Evolutionary conservation across 92 coral and sea anemone genomes (phyloP).

Genomic region (Heliopora coerulea): DNA sequence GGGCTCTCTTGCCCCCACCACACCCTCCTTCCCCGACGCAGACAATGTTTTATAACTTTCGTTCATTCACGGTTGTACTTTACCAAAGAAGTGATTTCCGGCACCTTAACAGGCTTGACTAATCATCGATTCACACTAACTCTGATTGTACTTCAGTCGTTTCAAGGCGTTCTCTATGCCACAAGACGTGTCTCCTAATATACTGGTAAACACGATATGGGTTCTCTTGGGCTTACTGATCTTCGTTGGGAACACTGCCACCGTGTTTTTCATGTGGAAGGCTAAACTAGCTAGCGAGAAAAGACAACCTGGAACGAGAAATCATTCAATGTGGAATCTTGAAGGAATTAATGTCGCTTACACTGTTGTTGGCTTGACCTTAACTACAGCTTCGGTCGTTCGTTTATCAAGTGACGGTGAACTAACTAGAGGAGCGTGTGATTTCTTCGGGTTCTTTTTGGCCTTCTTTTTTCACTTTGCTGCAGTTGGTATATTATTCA

Average conservation of each 20-base stretch:
- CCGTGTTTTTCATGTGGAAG: constrained; percentile 4
- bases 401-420: constrained; percentile 2
- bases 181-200: neutral
- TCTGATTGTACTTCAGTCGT: too few species aligned
- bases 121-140: too few species aligned
- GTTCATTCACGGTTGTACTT: too few species aligned
- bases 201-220: constrained; percentile 12
- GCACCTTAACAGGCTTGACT: too few species aligned
- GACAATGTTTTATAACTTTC: too few species aligned
- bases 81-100: too few species aligned
- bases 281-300: constrained; percentile 1
- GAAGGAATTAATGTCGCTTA: constrained; percentile 1
- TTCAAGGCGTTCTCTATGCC: neutral
- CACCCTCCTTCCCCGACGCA: too few species aligned
- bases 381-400: neutral
- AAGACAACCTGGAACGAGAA: neutral
- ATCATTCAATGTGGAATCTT: constrained; percentile 1
- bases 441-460: neutral
- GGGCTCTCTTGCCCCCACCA: too few species aligned
- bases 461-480: constrained; percentile 14
- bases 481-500: neutral
- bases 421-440: neutral
- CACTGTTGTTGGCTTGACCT: constrained; percentile 19
- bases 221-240: constrained; percentile 1
- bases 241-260: constrained; percentile 1